Evolutionary conservation across 2,113 vertebrate genomes (phyloP).

Genomic region (Cyphomyrus discorhynchus): DNA sequence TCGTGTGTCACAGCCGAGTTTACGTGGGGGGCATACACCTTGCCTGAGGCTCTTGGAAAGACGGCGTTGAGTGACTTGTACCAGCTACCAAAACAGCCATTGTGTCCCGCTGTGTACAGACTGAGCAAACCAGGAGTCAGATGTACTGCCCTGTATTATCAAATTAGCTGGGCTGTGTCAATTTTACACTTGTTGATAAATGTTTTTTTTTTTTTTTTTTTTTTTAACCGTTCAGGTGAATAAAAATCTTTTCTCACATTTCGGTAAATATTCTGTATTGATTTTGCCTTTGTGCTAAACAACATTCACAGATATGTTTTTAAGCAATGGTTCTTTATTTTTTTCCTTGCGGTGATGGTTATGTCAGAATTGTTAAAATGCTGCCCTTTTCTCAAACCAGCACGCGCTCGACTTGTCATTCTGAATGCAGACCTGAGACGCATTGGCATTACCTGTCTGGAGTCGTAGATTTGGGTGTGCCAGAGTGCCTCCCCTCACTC

Average conservation of each 20-base stretch:
- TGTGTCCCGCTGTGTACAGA: background rate
- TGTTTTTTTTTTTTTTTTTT: background rate
- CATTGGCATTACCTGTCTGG: background rate
- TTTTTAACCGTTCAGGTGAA: background rate
- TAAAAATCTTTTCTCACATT: background rate
- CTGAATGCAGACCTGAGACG: background rate
- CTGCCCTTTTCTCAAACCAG: background rate
- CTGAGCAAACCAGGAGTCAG: background rate
- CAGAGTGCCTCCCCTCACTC: background rate
- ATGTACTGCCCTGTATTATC: background rate
- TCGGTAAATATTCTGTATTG: background rate
- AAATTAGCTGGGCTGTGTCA: background rate
- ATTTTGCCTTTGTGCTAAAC: background rate
- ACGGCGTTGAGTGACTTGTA: background rate
- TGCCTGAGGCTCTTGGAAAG: background rate
- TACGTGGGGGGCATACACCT: background rate
- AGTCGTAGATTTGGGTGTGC: background rate
- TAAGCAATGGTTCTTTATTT: background rate
- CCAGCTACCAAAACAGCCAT: background rate
- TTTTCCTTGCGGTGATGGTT: background rate
- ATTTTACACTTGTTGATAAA: background rate
- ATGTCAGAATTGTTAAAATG: background rate
- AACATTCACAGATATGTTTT: background rate
- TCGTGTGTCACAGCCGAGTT: background rate
- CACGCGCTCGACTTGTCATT: background rate